phyloP scores from a whole-genome alignment of 2,113 vertebrate genomes.

The Ardeotis arabs region DNA sequence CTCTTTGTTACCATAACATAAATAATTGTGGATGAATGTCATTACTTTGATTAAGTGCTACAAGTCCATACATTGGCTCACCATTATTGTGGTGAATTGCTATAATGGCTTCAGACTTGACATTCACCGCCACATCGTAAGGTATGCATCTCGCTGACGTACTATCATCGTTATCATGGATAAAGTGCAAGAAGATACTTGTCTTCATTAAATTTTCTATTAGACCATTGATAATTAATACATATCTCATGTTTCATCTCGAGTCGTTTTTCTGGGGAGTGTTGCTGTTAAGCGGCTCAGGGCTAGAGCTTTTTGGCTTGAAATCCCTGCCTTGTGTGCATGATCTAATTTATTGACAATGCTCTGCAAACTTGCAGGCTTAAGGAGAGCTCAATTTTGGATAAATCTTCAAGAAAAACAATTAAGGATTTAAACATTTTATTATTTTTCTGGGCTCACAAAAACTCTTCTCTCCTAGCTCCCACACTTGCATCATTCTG shows the following conservation, averaged over 20 bases:
- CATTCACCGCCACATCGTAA: constrained; percentile 31
- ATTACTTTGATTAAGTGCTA: constrained; percentile 66
- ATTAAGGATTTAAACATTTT: constrained; percentile 59
- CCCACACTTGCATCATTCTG: constrained; percentile 57
- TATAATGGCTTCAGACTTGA: constrained; percentile 70
- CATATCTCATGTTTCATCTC: constrained; percentile 66
- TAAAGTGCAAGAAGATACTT: constrained; percentile 70
- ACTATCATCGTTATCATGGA: constrained; percentile 45
- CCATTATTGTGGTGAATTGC: constrained; percentile 70
- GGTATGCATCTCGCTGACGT: constrained; percentile 58
- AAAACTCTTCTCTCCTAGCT: constrained; percentile 21
- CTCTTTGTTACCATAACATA: constrained; percentile 69
- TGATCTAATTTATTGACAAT: constrained; percentile 71
- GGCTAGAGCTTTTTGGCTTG: constrained; percentile 56
- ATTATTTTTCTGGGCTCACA: constrained; percentile 66
- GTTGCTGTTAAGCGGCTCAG: constrained; percentile 40
- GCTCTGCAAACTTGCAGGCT: constrained; percentile 44
- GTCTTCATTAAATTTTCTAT: constrained; percentile 72
- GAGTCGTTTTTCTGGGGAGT: constrained; percentile 37
- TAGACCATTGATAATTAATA: constrained; percentile 73
- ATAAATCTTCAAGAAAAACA: constrained; percentile 65
- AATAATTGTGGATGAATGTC: constrained; percentile 68
- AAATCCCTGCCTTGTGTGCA: constrained; percentile 63
- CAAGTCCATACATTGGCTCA: constrained; percentile 62
- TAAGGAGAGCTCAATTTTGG: constrained; percentile 42